These are phyloP conservation scores for Synaphobranchus kaupii DNA, from an alignment of 2,797 vertebrate genomes.

Conservation along the genomic window DNA sequence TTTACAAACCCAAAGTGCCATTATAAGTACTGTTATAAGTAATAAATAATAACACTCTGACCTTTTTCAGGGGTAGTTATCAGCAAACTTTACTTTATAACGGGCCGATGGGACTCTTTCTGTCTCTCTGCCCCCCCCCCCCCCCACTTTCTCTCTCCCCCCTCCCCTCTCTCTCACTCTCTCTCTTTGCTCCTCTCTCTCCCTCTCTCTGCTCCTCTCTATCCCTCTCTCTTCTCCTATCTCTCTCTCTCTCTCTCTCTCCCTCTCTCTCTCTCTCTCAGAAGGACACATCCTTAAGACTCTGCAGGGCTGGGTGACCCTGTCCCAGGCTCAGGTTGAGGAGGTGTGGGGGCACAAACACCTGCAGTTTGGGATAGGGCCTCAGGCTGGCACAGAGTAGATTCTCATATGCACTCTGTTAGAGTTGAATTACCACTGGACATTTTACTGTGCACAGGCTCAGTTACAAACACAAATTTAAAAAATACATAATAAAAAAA, in stretches of 20 bases:
- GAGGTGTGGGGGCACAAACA: conserved; percentile 25
- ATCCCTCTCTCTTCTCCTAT: conserved; percentile 48
- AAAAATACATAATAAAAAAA: neutral
- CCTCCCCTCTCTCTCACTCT: neutral
- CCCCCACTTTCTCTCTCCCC: neutral
- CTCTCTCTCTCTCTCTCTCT: conserved; percentile 38
- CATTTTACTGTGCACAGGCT: neutral
- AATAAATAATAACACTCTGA: too few species aligned
- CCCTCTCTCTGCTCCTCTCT: conserved; percentile 49
- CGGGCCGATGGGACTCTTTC: neutral
- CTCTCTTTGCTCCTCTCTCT: conserved; percentile 40
- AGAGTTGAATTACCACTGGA: too few species aligned
- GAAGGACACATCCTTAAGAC: conserved; percentile 35
- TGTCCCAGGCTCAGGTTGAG: conserved; percentile 40
- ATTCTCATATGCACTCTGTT: neutral
- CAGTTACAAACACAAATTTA: neutral
- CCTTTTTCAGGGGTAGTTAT: too few species aligned
- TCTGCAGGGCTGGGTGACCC: conserved; percentile 40
- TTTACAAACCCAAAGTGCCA: too few species aligned
- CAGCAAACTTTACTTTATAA: too few species aligned
- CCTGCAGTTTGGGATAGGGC: neutral
- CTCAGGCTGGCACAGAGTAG: neutral
- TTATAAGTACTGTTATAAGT: too few species aligned
- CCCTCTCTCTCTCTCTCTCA: neutral
- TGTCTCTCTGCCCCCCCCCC: too few species aligned